phyloP scores from a whole-genome alignment of 1,140 invertebrate genomes.

The Cheumatopsyche charites region DNA sequence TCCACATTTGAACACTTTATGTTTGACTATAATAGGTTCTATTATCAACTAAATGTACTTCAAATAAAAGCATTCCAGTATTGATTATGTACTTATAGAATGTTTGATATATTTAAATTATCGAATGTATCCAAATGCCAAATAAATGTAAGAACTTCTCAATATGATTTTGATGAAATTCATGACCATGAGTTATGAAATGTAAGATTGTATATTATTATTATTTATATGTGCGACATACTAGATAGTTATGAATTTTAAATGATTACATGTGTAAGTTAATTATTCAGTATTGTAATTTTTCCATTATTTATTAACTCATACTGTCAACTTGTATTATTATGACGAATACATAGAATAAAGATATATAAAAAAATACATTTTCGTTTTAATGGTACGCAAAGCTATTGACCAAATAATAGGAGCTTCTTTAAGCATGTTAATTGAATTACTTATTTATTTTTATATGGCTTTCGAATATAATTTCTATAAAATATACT shows the following conservation, averaged over 20 bases:
- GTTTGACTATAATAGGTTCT: too few species aligned
- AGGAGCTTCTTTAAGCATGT: conserved; percentile 4
- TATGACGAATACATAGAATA: conserved; percentile 3
- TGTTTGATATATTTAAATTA: too few species aligned
- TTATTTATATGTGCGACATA: not conserved
- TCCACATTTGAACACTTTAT: too few species aligned
- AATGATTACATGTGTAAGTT: not conserved
- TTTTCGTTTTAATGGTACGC: not conserved
- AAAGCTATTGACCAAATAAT: conserved; percentile 25
- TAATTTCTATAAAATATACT: too few species aligned
- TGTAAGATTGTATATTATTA: conserved; percentile 2
- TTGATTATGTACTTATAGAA: too few species aligned
- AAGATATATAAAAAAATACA: not conserved
- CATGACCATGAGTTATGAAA: not conserved
- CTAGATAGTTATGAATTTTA: too few species aligned
- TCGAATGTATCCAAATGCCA: too few species aligned
- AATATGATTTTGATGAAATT: too few species aligned
- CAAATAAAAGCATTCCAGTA: too few species aligned
- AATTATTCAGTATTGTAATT: conserved; percentile 13
- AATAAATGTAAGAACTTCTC: too few species aligned
- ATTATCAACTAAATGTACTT: too few species aligned
- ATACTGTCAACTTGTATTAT: not conserved
- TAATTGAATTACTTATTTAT: conserved; percentile 5
- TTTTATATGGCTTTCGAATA: conserved; percentile 13
- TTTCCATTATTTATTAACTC: conserved; percentile 26